Percentiles rank a stretch among this genome's conserved stretches.
Evolutionary conservation across 2,113 vertebrate species (phyloP).

Genomic region (Chaetorhynchus papuensis): DNA sequence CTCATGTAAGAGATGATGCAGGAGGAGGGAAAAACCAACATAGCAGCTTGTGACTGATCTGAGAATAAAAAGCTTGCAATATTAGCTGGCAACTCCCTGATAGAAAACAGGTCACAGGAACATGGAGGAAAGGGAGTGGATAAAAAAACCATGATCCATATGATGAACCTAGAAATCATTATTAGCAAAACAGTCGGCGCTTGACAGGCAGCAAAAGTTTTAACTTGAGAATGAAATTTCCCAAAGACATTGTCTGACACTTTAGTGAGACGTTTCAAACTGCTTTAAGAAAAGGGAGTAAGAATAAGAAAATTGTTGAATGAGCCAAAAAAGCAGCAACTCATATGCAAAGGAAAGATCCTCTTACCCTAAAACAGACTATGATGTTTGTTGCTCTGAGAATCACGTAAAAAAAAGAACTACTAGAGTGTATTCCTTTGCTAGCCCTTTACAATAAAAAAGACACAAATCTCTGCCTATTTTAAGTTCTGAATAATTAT

Average conservation of each 20-base stretch:
- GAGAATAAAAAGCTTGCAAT: background rate
- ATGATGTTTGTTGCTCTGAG: background rate
- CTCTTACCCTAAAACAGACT: background rate
- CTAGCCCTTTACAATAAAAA: background rate
- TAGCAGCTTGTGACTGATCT: background rate
- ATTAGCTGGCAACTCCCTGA: background rate
- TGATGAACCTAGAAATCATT: background rate
- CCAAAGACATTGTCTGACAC: background rate
- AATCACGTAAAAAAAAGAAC: background rate
- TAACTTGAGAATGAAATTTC: background rate
- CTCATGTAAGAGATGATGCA: background rate
- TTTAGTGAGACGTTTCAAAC: background rate
- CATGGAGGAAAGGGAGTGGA: fast-evolving
- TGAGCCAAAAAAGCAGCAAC: background rate
- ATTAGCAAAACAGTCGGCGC: background rate
- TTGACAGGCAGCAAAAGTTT: background rate
- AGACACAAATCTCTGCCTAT: background rate
- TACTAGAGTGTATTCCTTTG: background rate
- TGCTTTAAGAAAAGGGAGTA: background rate
- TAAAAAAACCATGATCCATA: background rate
- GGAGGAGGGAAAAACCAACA: background rate
- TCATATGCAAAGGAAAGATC: background rate
- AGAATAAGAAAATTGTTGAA: background rate
- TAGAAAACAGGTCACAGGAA: background rate
- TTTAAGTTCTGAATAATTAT: background rate